phyloP scores from a whole-genome alignment of 2,888 invertebrate genomes.

The Brachyopa scutellaris region DNA sequence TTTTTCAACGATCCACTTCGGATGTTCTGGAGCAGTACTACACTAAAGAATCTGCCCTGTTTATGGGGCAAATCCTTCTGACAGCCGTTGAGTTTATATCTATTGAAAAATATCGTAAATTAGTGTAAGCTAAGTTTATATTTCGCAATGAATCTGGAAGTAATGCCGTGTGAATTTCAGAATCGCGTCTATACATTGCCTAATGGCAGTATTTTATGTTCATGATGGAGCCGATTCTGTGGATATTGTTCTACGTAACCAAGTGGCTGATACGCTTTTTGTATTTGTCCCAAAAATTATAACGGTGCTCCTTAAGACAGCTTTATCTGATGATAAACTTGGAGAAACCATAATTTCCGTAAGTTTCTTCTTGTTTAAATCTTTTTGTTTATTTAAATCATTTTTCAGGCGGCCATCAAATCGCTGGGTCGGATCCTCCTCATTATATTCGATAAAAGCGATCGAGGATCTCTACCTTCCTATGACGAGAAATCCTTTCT shows the following conservation, averaged over 20 bases:
- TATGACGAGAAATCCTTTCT: conserved; percentile 67
- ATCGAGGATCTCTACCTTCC: conserved; percentile 39
- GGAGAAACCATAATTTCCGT: conserved; percentile 84
- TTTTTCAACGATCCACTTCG: conserved; percentile 76
- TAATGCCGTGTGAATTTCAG: conserved; percentile 75
- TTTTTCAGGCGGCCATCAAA: conserved; percentile 76
- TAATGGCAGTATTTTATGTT: conserved; percentile 85
- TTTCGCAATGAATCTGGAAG: background rate
- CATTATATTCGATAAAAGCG: conserved; percentile 79
- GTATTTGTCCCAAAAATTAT: conserved; percentile 85
- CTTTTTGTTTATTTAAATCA: too few species aligned
- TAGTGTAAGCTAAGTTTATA: conserved; percentile 83
- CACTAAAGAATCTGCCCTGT: conserved; percentile 83
- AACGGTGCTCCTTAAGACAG: conserved; percentile 82
- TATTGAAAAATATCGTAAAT: conserved; percentile 84
- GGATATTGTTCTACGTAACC: conserved; percentile 83
- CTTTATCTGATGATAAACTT: conserved; percentile 83
- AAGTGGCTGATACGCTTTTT: conserved; percentile 84
- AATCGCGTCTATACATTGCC: conserved; percentile 83
- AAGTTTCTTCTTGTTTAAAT: too few species aligned
- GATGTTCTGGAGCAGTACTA: conserved; percentile 84
- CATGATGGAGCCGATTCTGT: conserved; percentile 83
- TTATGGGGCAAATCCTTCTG: conserved; percentile 86
- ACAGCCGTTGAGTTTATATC: conserved; percentile 86
- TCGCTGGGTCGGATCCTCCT: conserved; percentile 78